Evolutionary conservation across 2,888 invertebrate species (phyloP).

Genomic region (Meiosimyza decipiens): DNA sequence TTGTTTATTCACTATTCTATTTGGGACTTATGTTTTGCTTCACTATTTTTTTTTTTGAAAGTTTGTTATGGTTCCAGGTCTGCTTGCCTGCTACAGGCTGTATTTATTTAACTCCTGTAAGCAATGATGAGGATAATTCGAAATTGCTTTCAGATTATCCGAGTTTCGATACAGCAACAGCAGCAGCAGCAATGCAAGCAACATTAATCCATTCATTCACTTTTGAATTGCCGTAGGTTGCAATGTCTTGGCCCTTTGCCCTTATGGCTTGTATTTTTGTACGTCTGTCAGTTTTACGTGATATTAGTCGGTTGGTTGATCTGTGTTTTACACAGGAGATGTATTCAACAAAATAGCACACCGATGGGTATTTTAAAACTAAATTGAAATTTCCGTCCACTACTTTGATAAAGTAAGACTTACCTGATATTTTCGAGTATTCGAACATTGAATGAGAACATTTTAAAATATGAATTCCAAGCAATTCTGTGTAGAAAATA

Average conservation of each 20-base stretch:
- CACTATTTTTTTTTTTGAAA: not conserved
- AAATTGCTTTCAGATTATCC: conserved; percentile 30
- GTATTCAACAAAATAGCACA: too few relatives aligned
- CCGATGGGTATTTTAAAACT: too few relatives aligned
- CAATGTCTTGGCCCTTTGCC: not conserved
- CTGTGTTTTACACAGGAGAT: too few relatives aligned
- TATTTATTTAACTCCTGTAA: conserved; percentile 25
- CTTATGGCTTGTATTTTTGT: not conserved
- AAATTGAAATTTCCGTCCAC: too few relatives aligned
- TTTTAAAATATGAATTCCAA: too few relatives aligned
- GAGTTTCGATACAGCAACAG: not conserved
- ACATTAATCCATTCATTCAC: not conserved
- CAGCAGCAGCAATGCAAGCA: not conserved
- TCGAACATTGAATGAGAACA: too few relatives aligned
- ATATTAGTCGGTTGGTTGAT: too few relatives aligned
- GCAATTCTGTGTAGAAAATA: too few relatives aligned
- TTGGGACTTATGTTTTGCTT: not conserved
- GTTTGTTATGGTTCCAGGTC: not conserved
- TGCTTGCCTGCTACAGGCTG: conserved; percentile 1
- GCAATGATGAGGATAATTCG: conserved; percentile 28
- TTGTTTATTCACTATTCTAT: not conserved
- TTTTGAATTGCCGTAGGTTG: not conserved
- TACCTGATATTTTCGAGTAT: too few relatives aligned
- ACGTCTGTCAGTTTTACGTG: not conserved
- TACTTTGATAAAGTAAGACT: too few relatives aligned